Evolutionary conservation across 2,797 vertebrate species (phyloP), one percentile per base, ranked within the genome.

Genomic region (Miopithecus talapoin): DNA sequence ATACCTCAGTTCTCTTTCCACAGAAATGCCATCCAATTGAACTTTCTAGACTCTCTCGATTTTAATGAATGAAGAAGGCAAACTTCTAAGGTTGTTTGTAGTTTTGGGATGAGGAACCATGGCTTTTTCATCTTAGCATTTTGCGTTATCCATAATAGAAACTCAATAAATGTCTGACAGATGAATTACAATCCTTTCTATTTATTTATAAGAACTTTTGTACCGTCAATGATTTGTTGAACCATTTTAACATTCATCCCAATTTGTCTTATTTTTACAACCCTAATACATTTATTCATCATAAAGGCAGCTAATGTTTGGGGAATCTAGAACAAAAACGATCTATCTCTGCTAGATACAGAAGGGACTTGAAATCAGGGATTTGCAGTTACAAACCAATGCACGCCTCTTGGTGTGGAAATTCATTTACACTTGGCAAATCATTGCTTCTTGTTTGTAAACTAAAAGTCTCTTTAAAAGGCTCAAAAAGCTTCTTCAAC

Each of bases 381-480:
- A 59, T 89, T 93, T 96, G 85, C 41, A 95, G 78, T 93, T 94
- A 92, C 33, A 88, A 91, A 90, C 70, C 92, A 97, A 95, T 72
- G 87, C 21, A 72, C 64, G 81, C 21, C 80, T 94, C 84, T 90
- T 81, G 81, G 94, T 95, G 95, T 76, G 93, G 95, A 97, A 92
- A 96, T 89, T 78, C 59, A 53, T 96, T 98, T 93, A 87, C 10
- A 53, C 48, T 97, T 97, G 96, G 97, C 97, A 97, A 95, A 93
- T 85, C 75, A 93, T 8, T 84, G 79, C 78, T 95, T 94, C 96
- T 97, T 94, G 84, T 97, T 97, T 96, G 96, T 43, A 93, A 80
- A 95, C 97, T 96, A 97, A 97, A 97, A 96, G 36, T 97, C 80
- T 93, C 94, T 96, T 97, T 98, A 96, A 97, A 96, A 95, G 80